Percentiles rank a stretch among this genome's conserved stretches.
These are phyloP conservation scores for Caenorhabditis zanzibari DNA, from an alignment of 2,888 invertebrate genomes.

Conservation along the genomic window DNA sequence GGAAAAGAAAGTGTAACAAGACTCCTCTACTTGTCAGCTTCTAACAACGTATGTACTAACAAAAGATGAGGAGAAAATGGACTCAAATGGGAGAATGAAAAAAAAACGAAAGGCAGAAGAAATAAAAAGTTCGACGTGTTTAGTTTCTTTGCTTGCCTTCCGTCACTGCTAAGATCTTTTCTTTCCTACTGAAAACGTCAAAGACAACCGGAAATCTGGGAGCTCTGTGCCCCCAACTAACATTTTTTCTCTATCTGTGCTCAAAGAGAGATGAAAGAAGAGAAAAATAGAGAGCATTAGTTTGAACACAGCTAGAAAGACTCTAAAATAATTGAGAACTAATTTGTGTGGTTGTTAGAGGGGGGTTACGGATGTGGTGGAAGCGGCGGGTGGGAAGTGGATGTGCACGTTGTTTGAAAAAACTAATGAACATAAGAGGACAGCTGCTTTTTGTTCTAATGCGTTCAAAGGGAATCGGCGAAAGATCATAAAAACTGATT, in stretches of 20 bases:
- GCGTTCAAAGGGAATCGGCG: background rate
- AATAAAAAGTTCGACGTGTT: conserved; percentile 24
- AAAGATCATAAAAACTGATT: no score
- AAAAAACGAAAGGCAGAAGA: background rate
- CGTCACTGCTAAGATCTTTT: conserved; percentile 30
- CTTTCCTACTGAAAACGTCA: conserved; percentile 9
- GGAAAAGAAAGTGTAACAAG: background rate
- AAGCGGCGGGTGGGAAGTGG: background rate
- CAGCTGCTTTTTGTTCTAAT: no score
- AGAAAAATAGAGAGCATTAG: background rate
- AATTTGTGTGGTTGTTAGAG: background rate
- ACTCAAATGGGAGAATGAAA: conserved; percentile 2
- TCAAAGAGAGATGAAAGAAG: no score
- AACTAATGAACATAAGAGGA: no score
- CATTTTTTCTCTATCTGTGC: background rate
- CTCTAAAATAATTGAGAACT: conserved; percentile 12
- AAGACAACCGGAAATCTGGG: conserved; percentile 35
- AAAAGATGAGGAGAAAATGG: conserved; percentile 1
- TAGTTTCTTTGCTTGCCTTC: conserved; percentile 24
- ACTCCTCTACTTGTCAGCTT: no score
- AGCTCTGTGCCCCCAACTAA: background rate
- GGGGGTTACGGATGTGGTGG: background rate
- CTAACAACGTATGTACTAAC: no score
- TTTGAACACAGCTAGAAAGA: background rate
- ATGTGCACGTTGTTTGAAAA: no score